These are phyloP conservation scores for Caenorhabditis latens DNA, from an alignment of 1,140 invertebrate genomes.

Conservation along the genomic window DNA sequence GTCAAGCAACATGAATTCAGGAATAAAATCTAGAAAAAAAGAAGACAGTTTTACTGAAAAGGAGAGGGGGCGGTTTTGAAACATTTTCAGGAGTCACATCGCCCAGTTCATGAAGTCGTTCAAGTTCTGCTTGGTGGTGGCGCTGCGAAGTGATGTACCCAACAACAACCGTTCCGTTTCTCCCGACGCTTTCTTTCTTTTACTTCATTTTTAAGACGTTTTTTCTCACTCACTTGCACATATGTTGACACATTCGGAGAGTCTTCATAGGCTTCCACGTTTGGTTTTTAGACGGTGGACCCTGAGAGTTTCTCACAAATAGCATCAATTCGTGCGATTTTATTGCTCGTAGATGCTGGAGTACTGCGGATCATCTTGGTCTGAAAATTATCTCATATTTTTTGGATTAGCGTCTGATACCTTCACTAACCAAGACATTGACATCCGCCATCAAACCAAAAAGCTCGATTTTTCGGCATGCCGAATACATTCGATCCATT, in stretches of 20 bases:
- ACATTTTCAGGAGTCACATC: no score
- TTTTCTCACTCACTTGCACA: not conserved
- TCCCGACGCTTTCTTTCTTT: not conserved
- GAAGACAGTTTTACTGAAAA: no score
- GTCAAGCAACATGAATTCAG: no score
- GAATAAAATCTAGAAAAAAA: no score
- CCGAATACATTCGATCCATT: not conserved
- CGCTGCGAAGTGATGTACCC: no score
- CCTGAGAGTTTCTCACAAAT: not conserved
- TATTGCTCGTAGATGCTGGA: not conserved
- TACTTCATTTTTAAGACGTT: no score
- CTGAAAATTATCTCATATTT: not conserved
- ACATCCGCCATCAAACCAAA: conserved; percentile 5
- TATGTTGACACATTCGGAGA: conserved; percentile 9
- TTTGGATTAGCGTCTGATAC: no score
- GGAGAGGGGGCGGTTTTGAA: no score
- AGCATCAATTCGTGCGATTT: not conserved
- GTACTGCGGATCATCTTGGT: not conserved
- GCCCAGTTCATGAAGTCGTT: no score
- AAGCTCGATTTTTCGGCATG: conserved; percentile 6
- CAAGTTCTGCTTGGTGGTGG: no score
- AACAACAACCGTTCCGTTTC: no score
- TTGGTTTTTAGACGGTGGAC: not conserved
- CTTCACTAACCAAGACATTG: not conserved
- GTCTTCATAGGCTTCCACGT: not conserved